Evolutionary conservation across 2,888 invertebrate species (phyloP).

Genomic region (Drosophila mimica): DNA sequence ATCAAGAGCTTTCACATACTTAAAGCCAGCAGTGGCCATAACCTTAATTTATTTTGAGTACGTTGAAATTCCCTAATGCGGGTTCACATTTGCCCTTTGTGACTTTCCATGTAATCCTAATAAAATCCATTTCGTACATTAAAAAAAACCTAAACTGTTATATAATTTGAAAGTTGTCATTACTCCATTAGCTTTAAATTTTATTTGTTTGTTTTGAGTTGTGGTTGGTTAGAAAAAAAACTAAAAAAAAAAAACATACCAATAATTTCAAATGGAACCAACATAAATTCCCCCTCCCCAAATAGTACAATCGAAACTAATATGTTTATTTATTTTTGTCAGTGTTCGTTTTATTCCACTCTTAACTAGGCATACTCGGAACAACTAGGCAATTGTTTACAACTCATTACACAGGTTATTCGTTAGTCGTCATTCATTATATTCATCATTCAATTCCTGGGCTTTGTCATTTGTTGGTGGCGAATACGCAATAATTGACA

Average conservation of each 20-base stretch:
- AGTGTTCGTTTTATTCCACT: conserved; percentile 30
- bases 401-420: conserved; percentile 40
- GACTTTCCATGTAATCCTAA: not conserved
- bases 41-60: not conserved
- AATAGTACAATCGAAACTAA: not conserved
- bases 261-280: not conserved
- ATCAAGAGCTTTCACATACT: not conserved
- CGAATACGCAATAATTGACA: conserved; percentile 71
- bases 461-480: conserved; percentile 38
- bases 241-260: not conserved
- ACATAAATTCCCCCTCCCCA: not conserved
- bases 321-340: not conserved
- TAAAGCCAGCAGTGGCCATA: not conserved
- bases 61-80: not conserved
- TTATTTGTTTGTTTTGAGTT: not conserved
- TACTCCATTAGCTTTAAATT: not conserved
- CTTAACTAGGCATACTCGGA: conserved; percentile 30
- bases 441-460: conserved; percentile 34
- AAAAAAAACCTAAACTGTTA: not conserved
- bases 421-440: conserved; percentile 31
- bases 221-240: not conserved
- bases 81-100: not conserved
- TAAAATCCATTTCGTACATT: not conserved
- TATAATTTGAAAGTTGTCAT: not conserved
- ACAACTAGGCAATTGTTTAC: conserved; percentile 31